These are phyloP conservation scores for Neotragus moschatus DNA, from an alignment of 2,113 vertebrate genomes.

Conservation along the genomic window DNA sequence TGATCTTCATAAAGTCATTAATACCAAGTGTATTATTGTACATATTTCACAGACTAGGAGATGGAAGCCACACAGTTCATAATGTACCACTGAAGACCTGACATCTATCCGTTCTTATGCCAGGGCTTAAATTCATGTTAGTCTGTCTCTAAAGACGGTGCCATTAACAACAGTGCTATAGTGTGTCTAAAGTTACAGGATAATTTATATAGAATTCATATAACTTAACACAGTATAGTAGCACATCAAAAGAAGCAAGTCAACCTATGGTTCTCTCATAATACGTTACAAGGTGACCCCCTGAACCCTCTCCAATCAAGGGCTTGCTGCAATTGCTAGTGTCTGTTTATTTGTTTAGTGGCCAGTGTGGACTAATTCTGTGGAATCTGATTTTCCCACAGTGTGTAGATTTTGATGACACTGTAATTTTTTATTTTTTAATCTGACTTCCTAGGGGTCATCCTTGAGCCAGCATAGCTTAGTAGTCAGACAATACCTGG, in stretches of 20 bases:
- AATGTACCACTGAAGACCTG: neutral
- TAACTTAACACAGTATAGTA: neutral
- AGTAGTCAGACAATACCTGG: neutral
- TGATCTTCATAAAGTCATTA: neutral
- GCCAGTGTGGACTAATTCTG: neutral
- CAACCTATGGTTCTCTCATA: neutral
- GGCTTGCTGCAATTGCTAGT: neutral
- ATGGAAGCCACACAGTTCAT: neutral
- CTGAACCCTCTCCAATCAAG: neutral
- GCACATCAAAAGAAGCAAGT: neutral
- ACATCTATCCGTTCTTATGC: neutral
- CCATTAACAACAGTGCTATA: accelerated
- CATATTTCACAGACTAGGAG: neutral
- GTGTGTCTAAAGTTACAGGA: neutral
- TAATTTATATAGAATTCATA: neutral
- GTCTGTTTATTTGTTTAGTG: neutral
- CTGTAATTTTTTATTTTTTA: neutral
- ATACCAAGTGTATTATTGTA: neutral
- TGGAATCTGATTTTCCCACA: neutral
- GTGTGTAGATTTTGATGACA: neutral
- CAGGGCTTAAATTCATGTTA: neutral
- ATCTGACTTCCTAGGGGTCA: neutral
- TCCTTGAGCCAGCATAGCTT: neutral
- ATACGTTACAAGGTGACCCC: neutral
- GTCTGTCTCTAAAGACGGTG: neutral